A percentile compares a stretch with the other conserved stretches of the same genome.
These are phyloP conservation scores for Gambusia yucatana DNA, from an alignment of 2,797 vertebrate genomes.

Conservation along the genomic window DNA sequence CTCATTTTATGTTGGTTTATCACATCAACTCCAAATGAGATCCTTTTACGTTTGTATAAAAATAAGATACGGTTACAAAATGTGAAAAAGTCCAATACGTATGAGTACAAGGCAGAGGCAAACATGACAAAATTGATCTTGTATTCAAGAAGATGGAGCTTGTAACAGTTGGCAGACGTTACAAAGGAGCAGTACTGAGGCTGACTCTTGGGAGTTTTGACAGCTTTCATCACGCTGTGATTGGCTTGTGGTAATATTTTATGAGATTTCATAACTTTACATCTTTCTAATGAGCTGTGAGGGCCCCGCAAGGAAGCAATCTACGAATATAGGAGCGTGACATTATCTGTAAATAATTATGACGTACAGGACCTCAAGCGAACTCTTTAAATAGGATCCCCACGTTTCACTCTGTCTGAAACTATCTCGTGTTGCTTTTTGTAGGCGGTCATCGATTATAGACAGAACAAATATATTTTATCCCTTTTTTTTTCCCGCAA, in stretches of 20 bases:
- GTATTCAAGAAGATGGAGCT: constrained; percentile 28
- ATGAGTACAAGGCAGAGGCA: too few species aligned
- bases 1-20: neutral
- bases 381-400: constrained; percentile 6
- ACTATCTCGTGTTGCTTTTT: constrained; percentile 44
- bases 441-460: constrained; percentile 35
- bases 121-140: constrained; percentile 23
- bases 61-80: too few species aligned
- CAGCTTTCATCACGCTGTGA: constrained; percentile 37
- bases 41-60: neutral
- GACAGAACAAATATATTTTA: neutral
- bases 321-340: constrained; percentile 10
- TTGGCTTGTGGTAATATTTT: constrained; percentile 22
- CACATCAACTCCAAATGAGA: neutral
- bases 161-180: constrained; percentile 38
- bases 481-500: constrained; percentile 3
- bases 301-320: constrained; percentile 17
- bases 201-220: constrained; percentile 21
- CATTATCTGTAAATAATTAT: constrained; percentile 21
- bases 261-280: constrained; percentile 37
- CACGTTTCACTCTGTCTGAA: constrained; percentile 20
- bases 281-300: constrained; percentile 51
- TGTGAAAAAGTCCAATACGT: neutral
- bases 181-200: constrained; percentile 23
- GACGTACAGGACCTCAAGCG: neutral